Evolutionary conservation across 2,797 vertebrate species (phyloP).

Genomic region (Mormyrops boulengeri): DNA sequence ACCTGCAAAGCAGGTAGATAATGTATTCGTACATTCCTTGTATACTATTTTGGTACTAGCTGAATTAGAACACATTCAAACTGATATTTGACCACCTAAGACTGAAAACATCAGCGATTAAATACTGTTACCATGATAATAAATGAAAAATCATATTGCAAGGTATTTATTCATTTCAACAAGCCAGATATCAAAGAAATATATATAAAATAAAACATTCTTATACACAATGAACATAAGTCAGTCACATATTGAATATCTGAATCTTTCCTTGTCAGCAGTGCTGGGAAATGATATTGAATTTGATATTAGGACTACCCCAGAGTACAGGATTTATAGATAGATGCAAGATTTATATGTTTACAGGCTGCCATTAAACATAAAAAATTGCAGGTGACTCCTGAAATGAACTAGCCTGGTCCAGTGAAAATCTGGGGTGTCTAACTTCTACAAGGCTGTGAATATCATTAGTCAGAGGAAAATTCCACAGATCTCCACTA

Average conservation of each 20-base stretch:
- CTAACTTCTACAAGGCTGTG: neutral
- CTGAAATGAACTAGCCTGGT: neutral
- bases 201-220: neutral
- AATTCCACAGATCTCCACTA: neutral
- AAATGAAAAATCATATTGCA: neutral
- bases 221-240: neutral
- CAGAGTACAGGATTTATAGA: neutral
- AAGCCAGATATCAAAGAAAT: neutral
- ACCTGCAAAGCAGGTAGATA: neutral
- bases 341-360: neutral
- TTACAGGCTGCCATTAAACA: neutral
- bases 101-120: neutral
- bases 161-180: neutral
- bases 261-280: neutral
- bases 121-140: neutral
- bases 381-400: neutral
- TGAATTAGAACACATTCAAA: neutral
- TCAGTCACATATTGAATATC: neutral
- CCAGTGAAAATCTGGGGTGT: neutral
- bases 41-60: neutral
- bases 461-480: constrained; percentile 7
- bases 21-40: neutral
- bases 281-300: neutral
- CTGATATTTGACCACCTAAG: neutral
- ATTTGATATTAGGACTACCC: neutral